Evolutionary conservation across 2,888 invertebrate species (phyloP).

Genomic region (Calliphora vomitoria): DNA sequence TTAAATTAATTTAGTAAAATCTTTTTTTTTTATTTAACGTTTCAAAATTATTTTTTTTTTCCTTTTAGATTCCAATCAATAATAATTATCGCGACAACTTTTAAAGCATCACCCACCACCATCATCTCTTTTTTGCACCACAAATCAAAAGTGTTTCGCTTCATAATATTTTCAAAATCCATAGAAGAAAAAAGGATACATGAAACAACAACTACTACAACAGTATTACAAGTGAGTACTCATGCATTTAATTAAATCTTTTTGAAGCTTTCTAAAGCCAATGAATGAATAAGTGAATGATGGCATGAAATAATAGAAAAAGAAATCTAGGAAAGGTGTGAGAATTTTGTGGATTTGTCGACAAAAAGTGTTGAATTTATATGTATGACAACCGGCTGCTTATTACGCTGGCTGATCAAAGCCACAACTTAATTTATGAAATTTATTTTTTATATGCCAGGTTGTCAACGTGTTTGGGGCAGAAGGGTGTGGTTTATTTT

Average conservation of each 20-base stretch:
- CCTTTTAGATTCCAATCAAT: conserved; percentile 39
- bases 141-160: conserved; percentile 25
- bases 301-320: conserved; percentile 34
- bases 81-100: conserved; percentile 47
- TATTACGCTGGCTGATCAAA: conserved; percentile 68
- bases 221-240: conserved; percentile 57
- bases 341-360: conserved; percentile 57
- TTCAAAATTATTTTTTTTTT: not conserved
- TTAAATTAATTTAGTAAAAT: too few species aligned
- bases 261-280: conserved; percentile 65
- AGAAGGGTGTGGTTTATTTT: not conserved
- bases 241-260: conserved; percentile 67
- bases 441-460: conserved; percentile 32
- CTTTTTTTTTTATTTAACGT: too few species aligned
- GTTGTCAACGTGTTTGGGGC: conserved; percentile 7
- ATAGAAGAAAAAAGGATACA: conserved; percentile 34
- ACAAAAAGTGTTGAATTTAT: conserved; percentile 63
- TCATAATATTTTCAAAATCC: not conserved
- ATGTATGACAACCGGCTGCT: conserved; percentile 62
- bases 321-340: conserved; percentile 31
- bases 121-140: conserved; percentile 1
- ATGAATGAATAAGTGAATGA: conserved; percentile 53
- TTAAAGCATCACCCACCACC: not conserved
- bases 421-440: conserved; percentile 57
- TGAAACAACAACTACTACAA: conserved; percentile 1